Evolutionary conservation across 1,140 invertebrate genomes (phyloP), one percentile per base, ranked within the genome.

Genomic region (Mizuhopecten yessoensis): DNA sequence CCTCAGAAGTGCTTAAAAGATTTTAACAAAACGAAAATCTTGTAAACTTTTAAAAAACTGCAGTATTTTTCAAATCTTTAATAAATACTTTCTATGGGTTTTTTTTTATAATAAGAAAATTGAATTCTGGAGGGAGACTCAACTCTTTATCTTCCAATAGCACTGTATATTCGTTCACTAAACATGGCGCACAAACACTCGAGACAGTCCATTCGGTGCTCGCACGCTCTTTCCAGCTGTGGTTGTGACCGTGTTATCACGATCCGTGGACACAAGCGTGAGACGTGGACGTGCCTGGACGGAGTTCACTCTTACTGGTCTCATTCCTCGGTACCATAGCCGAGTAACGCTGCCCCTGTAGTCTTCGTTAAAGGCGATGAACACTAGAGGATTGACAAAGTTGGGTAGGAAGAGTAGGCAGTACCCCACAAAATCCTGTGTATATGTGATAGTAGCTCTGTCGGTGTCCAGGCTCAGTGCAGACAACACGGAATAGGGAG

Each of bases 361-460:
- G n/a, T 75, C 57, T 17, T 75, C 29, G 57, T 75, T 75, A 75
- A 75, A 75, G n/a, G 3, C 57, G 57, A 75, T 75, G 57, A 75
- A 75, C 3, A 75, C 57, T 7, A 75, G 5, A 1, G 57, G 57
- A 75, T 75, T 75, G 23, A 75, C 57, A 29, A 75, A 75, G 57
- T 75, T 75, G 11, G 57, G 57, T 29, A 75, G n/a, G 57, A 75
- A 75, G n/a, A 75, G 57, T 29, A 75, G 11, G 29, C 57, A 75
- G 23, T 75, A 75, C 20, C 57, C 23, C 20, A 75, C 29, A n/a
- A 75, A 75, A n/a, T 75, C 57, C n/a, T 75, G 57, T 9, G 1
- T 29, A 11, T 75, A 75, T 1, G 57, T n/a, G 29, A 75, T 13
- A 29, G 9, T 11, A 9, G 57, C 57, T 75, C 57, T 75, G 23